These are phyloP conservation scores for Catharus fuscescens DNA, from an alignment of 2,113 vertebrate species.

Conservation along the genomic window DNA sequence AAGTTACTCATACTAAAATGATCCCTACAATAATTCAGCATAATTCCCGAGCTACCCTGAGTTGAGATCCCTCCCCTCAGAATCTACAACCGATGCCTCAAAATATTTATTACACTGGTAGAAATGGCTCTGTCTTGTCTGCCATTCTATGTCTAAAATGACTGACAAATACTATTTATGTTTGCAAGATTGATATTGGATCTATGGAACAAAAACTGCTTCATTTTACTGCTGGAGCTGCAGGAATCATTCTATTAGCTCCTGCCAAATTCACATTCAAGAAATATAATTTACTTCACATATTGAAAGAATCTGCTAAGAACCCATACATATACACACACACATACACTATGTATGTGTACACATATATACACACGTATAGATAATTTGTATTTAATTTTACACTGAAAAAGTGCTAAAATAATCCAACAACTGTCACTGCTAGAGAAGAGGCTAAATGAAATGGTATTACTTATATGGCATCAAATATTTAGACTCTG, in stretches of 20 bases:
- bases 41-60: background rate
- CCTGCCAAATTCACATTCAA: slow-evolving; percentile 13
- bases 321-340: background rate
- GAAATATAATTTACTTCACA: slow-evolving; percentile 11
- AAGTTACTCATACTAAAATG: background rate
- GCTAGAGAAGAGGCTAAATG: background rate
- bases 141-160: background rate
- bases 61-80: background rate
- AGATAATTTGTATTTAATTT: background rate
- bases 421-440: background rate
- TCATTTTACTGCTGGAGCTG: background rate
- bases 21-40: background rate
- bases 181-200: background rate
- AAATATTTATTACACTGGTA: background rate
- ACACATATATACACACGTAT: background rate
- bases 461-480: background rate
- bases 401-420: slow-evolving; percentile 13
- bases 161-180: background rate
- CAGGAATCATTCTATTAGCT: background rate
- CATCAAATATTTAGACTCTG: slow-evolving; percentile 12
- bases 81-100: background rate
- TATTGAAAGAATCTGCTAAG: background rate
- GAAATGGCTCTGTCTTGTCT: background rate
- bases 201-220: background rate
- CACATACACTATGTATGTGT: background rate